Base-by-base conservation (phyloP, 2,797 vertebrate genomes). In the Pipistrellus nathusii region DNA sequence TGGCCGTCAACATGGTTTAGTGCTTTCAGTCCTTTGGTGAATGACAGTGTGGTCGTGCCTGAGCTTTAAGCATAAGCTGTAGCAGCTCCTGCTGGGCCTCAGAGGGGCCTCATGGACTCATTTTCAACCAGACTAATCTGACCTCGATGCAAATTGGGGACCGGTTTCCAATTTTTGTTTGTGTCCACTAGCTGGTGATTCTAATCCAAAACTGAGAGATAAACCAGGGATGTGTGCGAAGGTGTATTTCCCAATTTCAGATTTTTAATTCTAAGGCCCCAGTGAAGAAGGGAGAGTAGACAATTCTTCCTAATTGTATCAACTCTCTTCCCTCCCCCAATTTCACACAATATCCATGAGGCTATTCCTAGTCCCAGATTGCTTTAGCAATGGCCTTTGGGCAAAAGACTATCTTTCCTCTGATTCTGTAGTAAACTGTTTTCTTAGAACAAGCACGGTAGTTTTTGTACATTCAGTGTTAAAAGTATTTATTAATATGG, bases 401-500 rank as follows among this genome's bases (percentile, higher is more conserved):
- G n/a, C 55, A 59, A 81, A 88, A n/a, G 25, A 27, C 32, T 51
- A 27, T 8, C 41, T 72, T 90, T 85, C 44, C 62, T 91, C 25
- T 85, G 62, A 77, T 68, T 35, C 48, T 91, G 95, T 55, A 59
- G 57, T 55, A 57, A 55, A 27, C 9, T 62, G 4, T 85, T 32
- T 59, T 27, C 62, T 78, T 89, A 91, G 85, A 82, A 41, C 23
- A 38, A 44, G 35, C 68, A 85, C n/a, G 55, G 55, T 77, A 92
- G 46, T 95, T 96, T 53, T 89, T 82, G 82, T 93, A 90, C 0
- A 46, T 66, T 77, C 69, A n/a, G 15, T 86, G 38, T 93, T 88
- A 41, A 78, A 92, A 21, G 32, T 96, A 96, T 96, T 96, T 96
- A 97, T 96, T 94, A 84, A 85, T 38, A 41, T 66, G 68, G 87